Base-by-base conservation (phyloP, 2,797 vertebrate genomes). In the Eleutherodactylus coqui region DNA sequence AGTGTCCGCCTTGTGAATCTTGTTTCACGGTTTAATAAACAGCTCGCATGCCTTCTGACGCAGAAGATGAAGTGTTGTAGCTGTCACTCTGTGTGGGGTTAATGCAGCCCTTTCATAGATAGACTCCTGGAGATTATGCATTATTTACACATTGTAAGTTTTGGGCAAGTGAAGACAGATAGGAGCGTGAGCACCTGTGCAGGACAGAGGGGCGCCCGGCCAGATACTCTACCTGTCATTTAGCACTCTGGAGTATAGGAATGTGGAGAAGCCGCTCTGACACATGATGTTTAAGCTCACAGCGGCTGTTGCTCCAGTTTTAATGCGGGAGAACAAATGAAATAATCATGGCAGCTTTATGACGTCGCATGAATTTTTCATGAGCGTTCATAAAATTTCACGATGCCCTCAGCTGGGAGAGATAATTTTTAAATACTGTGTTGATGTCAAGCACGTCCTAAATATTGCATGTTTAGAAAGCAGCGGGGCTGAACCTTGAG, bases 391-490 rank as follows among this genome's bases (percentile, higher is more conserved):
- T 84, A 87, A 87, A 84, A 84, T 87, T 87, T 87, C 82, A 84
- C 82, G 86, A 87, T 87, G 82, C 86, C 86, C 86, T 87, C 86
- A 87, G 86, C 82, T 84, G 86, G 86, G 86, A 87, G 86, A 87
- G 86, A 87, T 87, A 87, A 87, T 87, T 87, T 87, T 87, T 87
- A 84, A 87, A 87, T 84, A 87, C 82, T 84, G 82, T 87, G 82
- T 87, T 87, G 86, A 87, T 87, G 86, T 87, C 86, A 87, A 84
- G 82, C 86, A 49, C 82, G 77, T 87, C 86, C 86, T 84, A 87
- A 87, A 87, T 87, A 87, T 87, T 87, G 77, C 86, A 87, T 87
- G 86, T 87, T 87, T 87, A 87, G 86, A 87, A 87, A 80, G 86
- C 82, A 87, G 69, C 82, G 27, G 82, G 75, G 69, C 82, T 76